Evolutionary conservation across 2,113 vertebrate species (phyloP), one percentile per base, ranked within the genome.

Genomic region (Oxyruncus cristatus): DNA sequence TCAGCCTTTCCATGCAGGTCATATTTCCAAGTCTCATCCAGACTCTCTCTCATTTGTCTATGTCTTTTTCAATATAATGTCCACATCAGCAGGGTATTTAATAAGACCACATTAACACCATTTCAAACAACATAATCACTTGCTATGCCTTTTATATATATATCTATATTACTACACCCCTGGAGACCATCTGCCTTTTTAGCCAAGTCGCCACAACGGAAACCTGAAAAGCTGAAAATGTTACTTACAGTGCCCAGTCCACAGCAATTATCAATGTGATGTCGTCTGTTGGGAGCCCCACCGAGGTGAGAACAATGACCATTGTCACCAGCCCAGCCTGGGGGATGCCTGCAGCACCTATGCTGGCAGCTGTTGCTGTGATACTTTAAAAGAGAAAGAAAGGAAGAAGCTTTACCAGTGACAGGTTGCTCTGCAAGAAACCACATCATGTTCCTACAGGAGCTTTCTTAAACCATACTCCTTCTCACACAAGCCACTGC

Each of bases 271-370:
- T 99, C 77, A 99, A 96, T 3, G 99, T 99, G 98, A 99, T 99
- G 98, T 99, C 99, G 1, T 99, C 99, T 1, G 99, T 99, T 28
- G 99, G 99, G 91, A 99, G 98, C 33, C 99, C 99, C 68, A 99
- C 99, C 0, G 99, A 99, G 66, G 99, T 99, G 87, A 99, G 97
- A 72, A 99, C 99, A 4, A 99, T 99, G 97, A 99, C 99, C 99
- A 99, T 99, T 76, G 99, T 99, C 92, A 99, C 99, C 6, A 99
- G 98, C 44, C 99, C 99, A 8, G 99, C 99, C 91, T 99, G 99
- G 3, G 99, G 99, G 95, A 99, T 99, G 32, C 99, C 99, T 5
- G 99, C 99, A 30, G 99, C 99, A 62, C 99, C 99, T 13, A 99
- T 99, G 93, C 99, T 99, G 95, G 99, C 99, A 8, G 99, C 99